Conservation (phyloP, 2,888 invertebrate genomes). For the Gryllus longicercus region DNA sequence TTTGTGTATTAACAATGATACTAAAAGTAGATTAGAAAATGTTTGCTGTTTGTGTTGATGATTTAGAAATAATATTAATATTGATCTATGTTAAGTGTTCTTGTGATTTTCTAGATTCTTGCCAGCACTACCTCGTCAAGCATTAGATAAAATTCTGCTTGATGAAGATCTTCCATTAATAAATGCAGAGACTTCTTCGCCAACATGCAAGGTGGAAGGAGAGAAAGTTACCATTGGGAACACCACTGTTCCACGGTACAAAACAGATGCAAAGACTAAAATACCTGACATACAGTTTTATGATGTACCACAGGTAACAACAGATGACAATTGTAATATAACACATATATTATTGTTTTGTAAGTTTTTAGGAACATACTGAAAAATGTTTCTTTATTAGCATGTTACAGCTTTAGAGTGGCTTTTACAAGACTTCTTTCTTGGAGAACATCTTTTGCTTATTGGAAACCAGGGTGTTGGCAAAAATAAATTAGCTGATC, state of each 20-base stretch:
- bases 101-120: constrained; percentile 64
- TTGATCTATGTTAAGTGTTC: neutral
- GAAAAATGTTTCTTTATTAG: constrained; percentile 46
- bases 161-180: constrained; percentile 39
- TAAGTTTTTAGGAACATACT: neutral
- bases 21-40: no score
- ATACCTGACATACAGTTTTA: constrained; percentile 93
- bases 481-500: constrained; percentile 93
- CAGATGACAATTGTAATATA: neutral
- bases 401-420: constrained; percentile 82
- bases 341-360: neutral
- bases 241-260: constrained; percentile 65
- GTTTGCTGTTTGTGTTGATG: no score
- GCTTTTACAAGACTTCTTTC: constrained; percentile 80
- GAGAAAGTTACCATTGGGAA: constrained; percentile 65
- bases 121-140: constrained; percentile 76
- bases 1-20: no score
- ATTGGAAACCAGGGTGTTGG: constrained; percentile 97
- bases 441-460: constrained; percentile 86
- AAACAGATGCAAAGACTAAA: constrained; percentile 73
- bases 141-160: constrained; percentile 72
- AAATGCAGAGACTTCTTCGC: constrained; percentile 40
- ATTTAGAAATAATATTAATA: no score
- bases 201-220: constrained; percentile 53
- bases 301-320: constrained; percentile 72